Evolutionary conservation across 2,797 vertebrate species (phyloP), one percentile per base, ranked within the genome.

Genomic region (Rhyacichthys aspro): DNA sequence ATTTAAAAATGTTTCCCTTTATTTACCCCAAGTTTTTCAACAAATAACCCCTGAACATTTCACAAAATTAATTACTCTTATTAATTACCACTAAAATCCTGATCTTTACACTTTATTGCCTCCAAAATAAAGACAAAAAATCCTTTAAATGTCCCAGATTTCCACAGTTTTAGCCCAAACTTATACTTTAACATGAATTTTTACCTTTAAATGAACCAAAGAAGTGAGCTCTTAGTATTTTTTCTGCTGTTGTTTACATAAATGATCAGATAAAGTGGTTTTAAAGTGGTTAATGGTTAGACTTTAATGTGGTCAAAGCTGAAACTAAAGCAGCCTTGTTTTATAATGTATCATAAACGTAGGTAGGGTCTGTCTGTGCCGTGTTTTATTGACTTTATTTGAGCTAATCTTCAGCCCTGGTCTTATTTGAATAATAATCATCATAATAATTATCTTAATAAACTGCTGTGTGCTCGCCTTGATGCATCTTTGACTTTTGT

Each of bases 401-500:
- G 28, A 34, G 46, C 46, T 48, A 15, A 48, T 15, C 12, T 23
- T 46, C 18, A 46, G 18, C 44, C 28, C 14, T 33, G 28, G 4
- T 48, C 28, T 34, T 48, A 49, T 46, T 14, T 7, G n/a, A 14
- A n/a, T 41, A 34, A 32, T 47, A 1, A 47, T 34, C 6, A 47
- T 47, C 8, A 48, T 48, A n/a, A 33, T 15, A 49, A 49, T 48
- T 9, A 16, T 49, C 6, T 34, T 49, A 79, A 59, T 71, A 65
- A 70, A 62, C 36, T 23, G 15, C 14, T 62, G 59, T 61, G 42
- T 70, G 65, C 63, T 61, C 71, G 48, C 64, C 81, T 52, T 18
- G 34, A 17, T 54, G 55, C 72, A 62, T 56, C 65, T 81, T 8
- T 49, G 67, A 58, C 41, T 17, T 65, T 77, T 86, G 48, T 81